A percentile compares a stretch with the other conserved stretches of the same genome.
These are phyloP conservation scores for Caenorhabditis angaria DNA, from an alignment of 2,888 invertebrate species.

Conservation along the genomic window DNA sequence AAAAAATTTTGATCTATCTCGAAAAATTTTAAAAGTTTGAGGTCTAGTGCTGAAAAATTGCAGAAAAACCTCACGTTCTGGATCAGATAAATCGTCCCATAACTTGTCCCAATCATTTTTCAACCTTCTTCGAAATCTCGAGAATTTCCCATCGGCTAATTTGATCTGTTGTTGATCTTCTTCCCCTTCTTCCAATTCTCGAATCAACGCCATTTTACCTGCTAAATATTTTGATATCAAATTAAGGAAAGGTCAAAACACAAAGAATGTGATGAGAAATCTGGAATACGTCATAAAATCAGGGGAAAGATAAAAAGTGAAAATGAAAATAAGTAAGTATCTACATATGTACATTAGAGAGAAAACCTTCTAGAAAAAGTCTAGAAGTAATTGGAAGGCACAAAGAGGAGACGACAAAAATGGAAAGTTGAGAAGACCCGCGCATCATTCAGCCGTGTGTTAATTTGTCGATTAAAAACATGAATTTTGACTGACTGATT, in stretches of 20 bases:
- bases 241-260: not conserved
- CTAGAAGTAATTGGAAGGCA: not conserved
- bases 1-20: not conserved
- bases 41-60: too few species aligned
- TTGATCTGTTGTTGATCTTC: not conserved
- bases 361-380: too few species aligned
- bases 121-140: conserved; percentile 27
- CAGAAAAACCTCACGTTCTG: conserved; percentile 40
- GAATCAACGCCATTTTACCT: conserved; percentile 1
- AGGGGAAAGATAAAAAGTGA: too few species aligned
- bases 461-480: conserved; percentile 2
- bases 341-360: too few species aligned
- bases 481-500: conserved; percentile 1
- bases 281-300: too few species aligned
- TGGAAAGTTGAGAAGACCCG: not conserved
- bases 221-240: not conserved
- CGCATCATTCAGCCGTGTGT: conserved; percentile 4
- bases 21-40: not conserved
- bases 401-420: not conserved
- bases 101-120: conserved; percentile 32
- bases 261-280: too few species aligned
- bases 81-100: conserved; percentile 40
- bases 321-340: too few species aligned
- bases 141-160: not conserved
- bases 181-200: not conserved